These are phyloP conservation scores for Notechis scutatus DNA, from an alignment of 2,113 vertebrate genomes.

Conservation along the genomic window DNA sequence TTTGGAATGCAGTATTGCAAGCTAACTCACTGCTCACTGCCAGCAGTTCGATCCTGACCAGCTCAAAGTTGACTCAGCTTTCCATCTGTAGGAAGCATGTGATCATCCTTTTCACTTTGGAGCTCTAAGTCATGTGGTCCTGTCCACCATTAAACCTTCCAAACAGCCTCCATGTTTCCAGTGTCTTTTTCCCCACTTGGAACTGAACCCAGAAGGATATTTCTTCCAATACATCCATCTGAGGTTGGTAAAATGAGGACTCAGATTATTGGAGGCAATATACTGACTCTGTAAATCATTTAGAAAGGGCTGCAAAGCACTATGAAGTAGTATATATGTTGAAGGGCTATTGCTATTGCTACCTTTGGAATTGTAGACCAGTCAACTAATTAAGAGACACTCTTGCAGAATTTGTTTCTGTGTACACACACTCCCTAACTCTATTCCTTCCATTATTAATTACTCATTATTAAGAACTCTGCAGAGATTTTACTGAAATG, in stretches of 20 bases:
- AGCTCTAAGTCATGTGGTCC: too few relatives aligned
- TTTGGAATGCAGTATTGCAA: not conserved
- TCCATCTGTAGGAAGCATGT: not conserved
- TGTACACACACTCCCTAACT: not conserved
- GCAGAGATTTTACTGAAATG: not conserved
- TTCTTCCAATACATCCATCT: not conserved
- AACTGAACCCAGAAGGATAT: too few relatives aligned
- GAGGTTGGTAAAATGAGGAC: not conserved
- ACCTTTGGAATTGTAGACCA: not conserved
- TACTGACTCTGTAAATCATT: not conserved
- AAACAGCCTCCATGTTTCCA: too few relatives aligned
- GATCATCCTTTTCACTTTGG: too few relatives aligned
- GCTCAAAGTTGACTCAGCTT: not conserved
- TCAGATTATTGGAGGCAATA: not conserved
- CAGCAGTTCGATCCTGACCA: not conserved
- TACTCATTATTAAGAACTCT: not conserved
- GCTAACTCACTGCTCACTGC: not conserved
- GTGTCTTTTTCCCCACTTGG: too few relatives aligned
- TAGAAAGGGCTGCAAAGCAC: not conserved
- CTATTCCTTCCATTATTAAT: not conserved
- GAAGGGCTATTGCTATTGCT: not conserved
- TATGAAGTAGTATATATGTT: not conserved
- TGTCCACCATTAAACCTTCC: too few relatives aligned
- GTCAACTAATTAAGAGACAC: not conserved
- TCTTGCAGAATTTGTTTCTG: not conserved